Evolutionary conservation across 2,888 invertebrate genomes (phyloP), one percentile per base, ranked within the genome.

Genomic region (Aspidiotus rigidus): DNA sequence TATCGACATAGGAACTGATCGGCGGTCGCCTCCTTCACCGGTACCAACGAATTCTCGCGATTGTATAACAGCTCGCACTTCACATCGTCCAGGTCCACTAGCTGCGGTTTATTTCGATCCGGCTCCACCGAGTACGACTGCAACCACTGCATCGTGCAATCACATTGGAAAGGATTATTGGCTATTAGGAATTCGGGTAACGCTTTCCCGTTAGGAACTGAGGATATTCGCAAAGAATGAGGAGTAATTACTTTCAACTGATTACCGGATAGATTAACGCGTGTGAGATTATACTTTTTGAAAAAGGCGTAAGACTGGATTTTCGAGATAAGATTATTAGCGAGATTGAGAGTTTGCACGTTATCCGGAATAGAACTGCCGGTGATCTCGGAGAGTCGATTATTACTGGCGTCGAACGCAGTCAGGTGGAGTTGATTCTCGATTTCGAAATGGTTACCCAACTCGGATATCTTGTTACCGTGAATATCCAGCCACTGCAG

Each of bases 101-200:
- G 83, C 76, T 85, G 84, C 9, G 92, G 90, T 77, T 90, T 89
- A 64, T 88, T 89, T 75, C 89, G 82, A 70, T 86, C 85, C 76
- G 87, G 83, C 73, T 84, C 83, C 69, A 78, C 78, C 78, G 89
- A 89, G 74, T 89, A 87, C 78, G 87, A 85, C 79, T 90, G 90
- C 74, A 92, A 79, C 93, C 92, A 93, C 77, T 90, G 90, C 90
- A 93, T 90, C 71, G 89, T 88, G 77, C 92, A 93, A 78, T 91
- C 90, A 79, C 93, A 93, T 75, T 88, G 85, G 76, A 90, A 86
- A 69, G 91, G 90, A 79, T 93, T 93, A 73, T 87, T 87, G 62
- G 89, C 90, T 72, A 93, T 86, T 77, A 87, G 87, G 78, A 92
- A 90, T 78, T 90, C 88, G 7, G 90, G 89, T 71, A 89, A 82